A percentile compares a stretch with the other conserved stretches of the same genome.
Evolutionary conservation across 2,797 vertebrate genomes (phyloP).

Genomic region (Anas acuta): DNA sequence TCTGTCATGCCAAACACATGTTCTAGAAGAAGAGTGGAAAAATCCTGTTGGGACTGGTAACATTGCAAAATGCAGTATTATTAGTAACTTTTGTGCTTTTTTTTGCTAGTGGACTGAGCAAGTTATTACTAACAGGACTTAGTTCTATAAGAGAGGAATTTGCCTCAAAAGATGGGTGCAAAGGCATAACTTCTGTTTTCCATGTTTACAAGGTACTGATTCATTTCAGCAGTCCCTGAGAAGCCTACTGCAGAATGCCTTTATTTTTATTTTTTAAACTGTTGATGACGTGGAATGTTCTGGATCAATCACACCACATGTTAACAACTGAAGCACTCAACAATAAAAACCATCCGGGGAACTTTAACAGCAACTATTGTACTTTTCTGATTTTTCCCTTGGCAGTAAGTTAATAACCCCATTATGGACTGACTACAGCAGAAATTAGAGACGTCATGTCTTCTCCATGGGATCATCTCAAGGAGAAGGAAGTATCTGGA

Average conservation of each 20-base stretch:
- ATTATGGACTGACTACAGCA: background rate
- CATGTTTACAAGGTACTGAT: constrained; percentile 43
- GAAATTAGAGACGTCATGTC: background rate
- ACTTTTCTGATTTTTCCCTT: background rate
- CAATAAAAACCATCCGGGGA: constrained; percentile 25
- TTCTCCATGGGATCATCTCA: background rate
- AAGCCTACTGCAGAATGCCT: constrained; percentile 31
- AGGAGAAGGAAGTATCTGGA: constrained; percentile 14
- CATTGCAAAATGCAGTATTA: constrained; percentile 37
- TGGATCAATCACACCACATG: constrained; percentile 36
- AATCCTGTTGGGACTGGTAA: constrained; percentile 46
- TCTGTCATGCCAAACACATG: constrained; percentile 50
- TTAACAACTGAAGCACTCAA: constrained; percentile 30
- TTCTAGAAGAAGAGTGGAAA: constrained; percentile 49
- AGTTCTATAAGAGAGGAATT: constrained; percentile 17
- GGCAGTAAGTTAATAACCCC: background rate
- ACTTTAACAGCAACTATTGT: constrained; percentile 22
- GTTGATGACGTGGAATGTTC: constrained; percentile 43
- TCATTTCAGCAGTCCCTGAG: constrained; percentile 35
- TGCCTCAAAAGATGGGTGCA: background rate
- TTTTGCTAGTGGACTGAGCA: background rate
- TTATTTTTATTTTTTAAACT: constrained; percentile 52
- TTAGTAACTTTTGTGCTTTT: constrained; percentile 12
- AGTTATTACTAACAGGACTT: constrained; percentile 25
- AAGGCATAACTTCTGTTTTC: constrained; percentile 34